phyloP scores from a whole-genome alignment of 2,888 invertebrate genomes.

The Cordylochernes scorpioides region DNA sequence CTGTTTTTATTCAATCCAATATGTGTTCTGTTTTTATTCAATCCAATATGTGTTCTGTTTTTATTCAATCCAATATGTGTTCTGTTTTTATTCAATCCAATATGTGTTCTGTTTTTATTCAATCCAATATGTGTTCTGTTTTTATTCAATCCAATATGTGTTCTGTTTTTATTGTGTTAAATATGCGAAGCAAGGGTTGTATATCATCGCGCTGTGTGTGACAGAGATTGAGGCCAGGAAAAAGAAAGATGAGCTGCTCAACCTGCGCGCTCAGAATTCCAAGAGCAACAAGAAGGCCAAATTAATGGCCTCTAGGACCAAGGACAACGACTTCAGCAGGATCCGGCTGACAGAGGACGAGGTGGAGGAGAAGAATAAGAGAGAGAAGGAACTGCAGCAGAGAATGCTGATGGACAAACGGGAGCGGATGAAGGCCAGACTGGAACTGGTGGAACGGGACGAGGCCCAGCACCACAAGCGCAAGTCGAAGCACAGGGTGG shows the following conservation, averaged over 20 bases:
- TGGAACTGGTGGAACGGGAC: conserved; percentile 3
- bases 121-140: too few species aligned
- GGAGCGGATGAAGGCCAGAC: conserved; percentile 5
- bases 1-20: too few species aligned
- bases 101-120: too few species aligned
- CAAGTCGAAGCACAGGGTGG: conserved; percentile 1
- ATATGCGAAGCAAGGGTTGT: too few species aligned
- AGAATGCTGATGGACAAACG: conserved; percentile 2
- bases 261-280: conserved; percentile 7
- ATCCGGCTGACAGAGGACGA: conserved; percentile 7
- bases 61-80: too few species aligned
- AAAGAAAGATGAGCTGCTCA: conserved; percentile 4
- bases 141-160: too few species aligned
- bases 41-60: too few species aligned
- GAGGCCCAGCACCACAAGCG: background rate
- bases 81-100: too few species aligned
- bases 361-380: conserved; percentile 3
- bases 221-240: conserved; percentile 2
- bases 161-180: too few species aligned
- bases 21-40: too few species aligned
- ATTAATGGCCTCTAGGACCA: conserved; percentile 7
- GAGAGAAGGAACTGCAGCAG: conserved; percentile 4
- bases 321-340: conserved; percentile 8
- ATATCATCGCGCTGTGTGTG: too few species aligned
- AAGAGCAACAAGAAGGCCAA: conserved; percentile 7